phyloP scores from a whole-genome alignment of 2,113 vertebrate species.

The Chaetura pelagica region DNA sequence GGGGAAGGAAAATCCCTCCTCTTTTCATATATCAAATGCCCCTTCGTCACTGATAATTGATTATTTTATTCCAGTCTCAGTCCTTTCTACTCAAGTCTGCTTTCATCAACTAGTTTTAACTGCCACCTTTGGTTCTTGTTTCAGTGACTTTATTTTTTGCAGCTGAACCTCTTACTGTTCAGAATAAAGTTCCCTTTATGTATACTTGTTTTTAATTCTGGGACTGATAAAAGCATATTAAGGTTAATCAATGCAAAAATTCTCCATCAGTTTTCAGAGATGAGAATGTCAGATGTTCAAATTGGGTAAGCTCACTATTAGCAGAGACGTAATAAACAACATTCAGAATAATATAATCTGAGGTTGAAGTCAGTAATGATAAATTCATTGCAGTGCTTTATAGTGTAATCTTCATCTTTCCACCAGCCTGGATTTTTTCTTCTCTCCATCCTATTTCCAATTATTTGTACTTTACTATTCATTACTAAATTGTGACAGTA shows the following conservation, averaged over 20 bases:
- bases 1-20: not conserved
- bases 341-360: constrained; percentile 19
- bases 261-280: constrained; percentile 22
- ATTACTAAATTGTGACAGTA: not conserved
- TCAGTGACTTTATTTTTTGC: not conserved
- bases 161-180: not conserved
- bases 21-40: not conserved
- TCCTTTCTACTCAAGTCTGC: not conserved
- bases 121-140: constrained; percentile 19
- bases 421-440: not conserved
- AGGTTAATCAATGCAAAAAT: constrained; percentile 60
- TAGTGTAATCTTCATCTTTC: not conserved
- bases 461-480: not conserved
- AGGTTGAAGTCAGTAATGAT: constrained; percentile 10
- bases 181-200: not conserved
- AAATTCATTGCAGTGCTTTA: constrained; percentile 32
- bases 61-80: constrained; percentile 15
- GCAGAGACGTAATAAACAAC: constrained; percentile 41
- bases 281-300: constrained; percentile 40
- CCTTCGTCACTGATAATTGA: constrained; percentile 6
- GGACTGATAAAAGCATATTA: constrained; percentile 40
- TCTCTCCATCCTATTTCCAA: not conserved
- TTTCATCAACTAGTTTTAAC: constrained; percentile 3
- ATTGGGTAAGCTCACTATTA: constrained; percentile 1
- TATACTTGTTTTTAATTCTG: constrained; percentile 36